Conservation (phyloP, 2,888 invertebrate species). For the Hofmannophila pseudospretella region DNA sequence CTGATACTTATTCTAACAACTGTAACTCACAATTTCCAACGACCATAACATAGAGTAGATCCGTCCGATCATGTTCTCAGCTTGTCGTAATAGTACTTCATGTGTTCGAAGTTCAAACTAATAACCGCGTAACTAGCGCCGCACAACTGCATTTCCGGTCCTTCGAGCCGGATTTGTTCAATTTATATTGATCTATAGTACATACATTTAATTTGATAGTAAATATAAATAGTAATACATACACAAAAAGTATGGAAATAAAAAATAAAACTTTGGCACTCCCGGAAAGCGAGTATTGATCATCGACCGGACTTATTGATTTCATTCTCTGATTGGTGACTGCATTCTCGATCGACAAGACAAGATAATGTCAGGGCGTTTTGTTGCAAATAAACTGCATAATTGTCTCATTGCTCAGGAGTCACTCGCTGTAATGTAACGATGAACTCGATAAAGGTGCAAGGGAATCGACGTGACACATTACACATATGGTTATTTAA, state of each 20-base stretch:
- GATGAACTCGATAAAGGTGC: conserved; percentile 23
- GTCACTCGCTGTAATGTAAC: conserved; percentile 23
- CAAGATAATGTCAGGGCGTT: conserved; percentile 27
- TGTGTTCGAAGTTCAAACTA: conserved; percentile 16
- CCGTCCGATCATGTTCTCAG: conserved; percentile 1
- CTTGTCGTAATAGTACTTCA: conserved; percentile 4
- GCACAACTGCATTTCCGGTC: conserved; percentile 14
- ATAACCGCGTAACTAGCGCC: conserved; percentile 14
- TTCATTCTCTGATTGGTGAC: too few species aligned
- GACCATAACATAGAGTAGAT: neutral
- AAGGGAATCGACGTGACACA: conserved; percentile 28
- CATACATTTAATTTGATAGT: too few species aligned
- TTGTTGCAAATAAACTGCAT: conserved; percentile 22
- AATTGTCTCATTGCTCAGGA: conserved; percentile 36
- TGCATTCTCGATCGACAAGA: conserved; percentile 14
- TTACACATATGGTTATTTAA: too few species aligned
- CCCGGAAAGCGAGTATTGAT: too few species aligned
- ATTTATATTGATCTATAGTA: neutral
- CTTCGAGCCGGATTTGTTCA: conserved; percentile 10
- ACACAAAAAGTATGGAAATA: too few species aligned
- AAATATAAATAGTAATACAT: too few species aligned
- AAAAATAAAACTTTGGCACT: too few species aligned
- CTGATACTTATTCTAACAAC: neutral
- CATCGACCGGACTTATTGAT: too few species aligned
- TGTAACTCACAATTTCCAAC: neutral